Base-by-base conservation (phyloP, 37 sponge, comb jelly and placozoan genomes). In the Beroe ovata region DNA sequence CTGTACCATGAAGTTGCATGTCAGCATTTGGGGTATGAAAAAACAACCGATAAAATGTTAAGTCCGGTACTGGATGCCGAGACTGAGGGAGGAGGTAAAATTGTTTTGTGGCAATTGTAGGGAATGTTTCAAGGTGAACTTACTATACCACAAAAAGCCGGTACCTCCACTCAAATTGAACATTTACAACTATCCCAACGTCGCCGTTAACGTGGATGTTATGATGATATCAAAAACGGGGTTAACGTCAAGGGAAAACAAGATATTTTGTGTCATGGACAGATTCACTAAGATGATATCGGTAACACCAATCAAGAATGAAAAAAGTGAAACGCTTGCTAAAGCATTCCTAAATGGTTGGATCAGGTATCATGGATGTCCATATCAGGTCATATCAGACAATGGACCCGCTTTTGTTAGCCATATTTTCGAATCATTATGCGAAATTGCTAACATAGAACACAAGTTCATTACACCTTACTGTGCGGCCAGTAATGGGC, bases 221-320 rank as follows among this genome's bases (percentile, higher is more conserved):
- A 66, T 66, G 36, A 66, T 66, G 69, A 66, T 66, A 2, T 34
- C 35, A 0, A 66, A 30, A 33, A 26, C 33, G 6, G 32, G 2
- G 20, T 61, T 61, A 16, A 61, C 63, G 20, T 20, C 63, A 16
- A 61, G 63, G 63, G 63, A 61, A 4, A 61, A 61, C 21, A 61
- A 61, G 63, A 16, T 61, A 61, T 61, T 61, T 61, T 61, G 63
- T 61, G 63, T 61, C 8, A 61, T 61, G 20, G 63, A 61, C n/a
- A 61, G 63, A 16, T 61, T 61, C 28, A 61, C 63, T 20, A 61
- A 61, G 28, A 61, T 61, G 63, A 61, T 61, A 4, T 61, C 63
- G 3, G n/a, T 61, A 20, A 61, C 63, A 25, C 63, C 63, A 61
- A 61, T 61, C n/a, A n/a, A n/a, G n/a, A n/a, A 62, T 16, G 63